Evolutionary conservation across 2,113 vertebrate species (phyloP).

Genomic region (Excalfactoria chinensis): DNA sequence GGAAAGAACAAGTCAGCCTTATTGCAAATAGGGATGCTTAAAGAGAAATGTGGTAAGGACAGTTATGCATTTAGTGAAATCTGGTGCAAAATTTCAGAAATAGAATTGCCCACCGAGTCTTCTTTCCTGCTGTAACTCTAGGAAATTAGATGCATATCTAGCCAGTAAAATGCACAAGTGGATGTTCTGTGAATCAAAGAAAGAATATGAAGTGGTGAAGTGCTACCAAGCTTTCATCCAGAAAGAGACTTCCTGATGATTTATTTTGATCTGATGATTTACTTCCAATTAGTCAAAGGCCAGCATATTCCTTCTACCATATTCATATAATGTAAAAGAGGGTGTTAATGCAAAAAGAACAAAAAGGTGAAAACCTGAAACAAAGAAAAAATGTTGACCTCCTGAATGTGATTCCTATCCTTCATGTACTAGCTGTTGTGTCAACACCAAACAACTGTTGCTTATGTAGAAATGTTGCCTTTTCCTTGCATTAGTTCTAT

Average conservation of each 20-base stretch:
- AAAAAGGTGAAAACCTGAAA: not conserved
- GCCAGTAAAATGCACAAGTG: not conserved
- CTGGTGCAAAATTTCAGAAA: not conserved
- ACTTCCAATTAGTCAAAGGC: not conserved
- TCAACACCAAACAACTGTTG: not conserved
- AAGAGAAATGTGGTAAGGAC: not conserved
- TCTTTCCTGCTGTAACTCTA: not conserved
- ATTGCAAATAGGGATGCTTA: not conserved
- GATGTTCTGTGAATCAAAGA: not conserved
- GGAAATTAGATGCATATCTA: not conserved
- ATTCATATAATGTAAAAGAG: not conserved
- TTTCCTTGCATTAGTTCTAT: not conserved
- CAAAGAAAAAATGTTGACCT: not conserved
- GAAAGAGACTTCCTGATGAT: not conserved
- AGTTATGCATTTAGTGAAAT: not conserved
- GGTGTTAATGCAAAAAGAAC: not conserved
- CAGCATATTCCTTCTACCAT: not conserved
- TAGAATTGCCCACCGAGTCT: not conserved
- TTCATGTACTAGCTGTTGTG: not conserved
- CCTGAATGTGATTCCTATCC: not conserved
- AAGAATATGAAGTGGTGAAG: not conserved
- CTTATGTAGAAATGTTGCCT: not conserved
- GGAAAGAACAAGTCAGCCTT: not conserved
- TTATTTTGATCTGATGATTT: not conserved
- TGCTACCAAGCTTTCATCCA: not conserved